These are phyloP conservation scores for Trematomus loennbergii DNA, from an alignment of 2,113 vertebrate genomes.

Conservation along the genomic window DNA sequence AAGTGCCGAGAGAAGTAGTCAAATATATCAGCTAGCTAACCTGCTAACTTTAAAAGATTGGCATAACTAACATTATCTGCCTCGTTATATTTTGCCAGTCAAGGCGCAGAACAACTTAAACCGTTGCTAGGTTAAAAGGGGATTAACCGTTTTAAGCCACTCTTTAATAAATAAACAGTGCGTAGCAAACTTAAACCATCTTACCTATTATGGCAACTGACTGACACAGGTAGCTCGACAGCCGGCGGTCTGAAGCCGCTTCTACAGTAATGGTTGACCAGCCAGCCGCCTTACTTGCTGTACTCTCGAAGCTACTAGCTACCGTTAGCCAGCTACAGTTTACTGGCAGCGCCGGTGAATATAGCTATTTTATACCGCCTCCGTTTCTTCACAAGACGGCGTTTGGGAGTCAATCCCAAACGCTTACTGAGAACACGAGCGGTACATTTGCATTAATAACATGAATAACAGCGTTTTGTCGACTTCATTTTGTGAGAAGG, in stretches of 20 bases:
- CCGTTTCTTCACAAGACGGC: constrained; percentile 43
- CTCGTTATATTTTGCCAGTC: constrained; percentile 45
- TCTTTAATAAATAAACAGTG: neutral
- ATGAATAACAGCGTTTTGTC: constrained; percentile 29
- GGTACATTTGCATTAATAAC: neutral
- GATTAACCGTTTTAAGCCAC: neutral
- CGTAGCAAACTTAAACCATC: neutral
- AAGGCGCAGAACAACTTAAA: constrained; percentile 11
- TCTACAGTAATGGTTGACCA: constrained; percentile 64
- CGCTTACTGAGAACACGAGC: neutral
- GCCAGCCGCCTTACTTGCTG: constrained; percentile 62
- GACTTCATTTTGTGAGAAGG: constrained; percentile 54
- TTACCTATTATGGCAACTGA: constrained; percentile 72
- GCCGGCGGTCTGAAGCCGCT: constrained; percentile 59
- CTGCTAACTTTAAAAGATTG: constrained; percentile 67
- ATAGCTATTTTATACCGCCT: constrained; percentile 48
- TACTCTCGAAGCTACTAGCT: constrained; percentile 59
- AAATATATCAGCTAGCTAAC: constrained; percentile 41
- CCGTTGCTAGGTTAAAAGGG: neutral
- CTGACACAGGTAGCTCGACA: constrained; percentile 49
- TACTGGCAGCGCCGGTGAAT: constrained; percentile 76
- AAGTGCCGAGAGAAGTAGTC: constrained; percentile 21
- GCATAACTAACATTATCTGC: constrained; percentile 29
- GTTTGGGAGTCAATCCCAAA: constrained; percentile 10
- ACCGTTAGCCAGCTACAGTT: constrained; percentile 70